Evolutionary conservation across 2,797 vertebrate species (phyloP).

Genomic region (Crenuchus spilurus): DNA sequence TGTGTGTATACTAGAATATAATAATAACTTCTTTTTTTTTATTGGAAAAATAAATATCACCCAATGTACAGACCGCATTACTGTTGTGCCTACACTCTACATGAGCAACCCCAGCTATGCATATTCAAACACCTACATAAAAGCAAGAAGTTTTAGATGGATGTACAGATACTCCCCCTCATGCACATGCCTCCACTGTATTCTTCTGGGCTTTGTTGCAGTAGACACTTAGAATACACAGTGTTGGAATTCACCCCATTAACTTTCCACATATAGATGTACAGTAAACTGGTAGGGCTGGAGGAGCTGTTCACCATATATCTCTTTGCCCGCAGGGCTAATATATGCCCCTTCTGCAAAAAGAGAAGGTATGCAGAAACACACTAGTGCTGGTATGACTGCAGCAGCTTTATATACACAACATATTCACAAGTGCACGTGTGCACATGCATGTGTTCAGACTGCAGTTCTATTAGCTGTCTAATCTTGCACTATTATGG

Average conservation of each 20-base stretch:
- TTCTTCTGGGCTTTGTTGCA: neutral
- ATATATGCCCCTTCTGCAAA: constrained; percentile 63
- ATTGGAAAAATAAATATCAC: neutral
- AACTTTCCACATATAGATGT: neutral
- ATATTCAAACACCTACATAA: neutral
- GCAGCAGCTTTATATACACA: constrained; percentile 31
- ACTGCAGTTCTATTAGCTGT: constrained; percentile 10
- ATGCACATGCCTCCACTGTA: neutral
- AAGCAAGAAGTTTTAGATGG: too few species aligned
- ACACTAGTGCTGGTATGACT: constrained; percentile 27
- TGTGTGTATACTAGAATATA: too few species aligned
- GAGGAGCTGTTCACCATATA: constrained; percentile 41
- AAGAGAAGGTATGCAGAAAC: constrained; percentile 58
- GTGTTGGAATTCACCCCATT: too few species aligned
- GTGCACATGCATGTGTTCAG: constrained; percentile 4
- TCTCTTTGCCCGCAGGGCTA: constrained; percentile 60
- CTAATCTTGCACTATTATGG: constrained; percentile 22
- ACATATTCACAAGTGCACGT: neutral
- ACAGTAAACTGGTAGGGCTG: constrained; percentile 9
- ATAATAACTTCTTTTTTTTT: too few species aligned
- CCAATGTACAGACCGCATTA: neutral
- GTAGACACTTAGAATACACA: too few species aligned
- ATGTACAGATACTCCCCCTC: too few species aligned
- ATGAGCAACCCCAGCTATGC: neutral
- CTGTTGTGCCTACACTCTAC: neutral